Percentiles rank a stretch among this genome's conserved stretches.
Conservation (phyloP, 2,888 invertebrate species). For the Eupithecia abbreviata region DNA sequence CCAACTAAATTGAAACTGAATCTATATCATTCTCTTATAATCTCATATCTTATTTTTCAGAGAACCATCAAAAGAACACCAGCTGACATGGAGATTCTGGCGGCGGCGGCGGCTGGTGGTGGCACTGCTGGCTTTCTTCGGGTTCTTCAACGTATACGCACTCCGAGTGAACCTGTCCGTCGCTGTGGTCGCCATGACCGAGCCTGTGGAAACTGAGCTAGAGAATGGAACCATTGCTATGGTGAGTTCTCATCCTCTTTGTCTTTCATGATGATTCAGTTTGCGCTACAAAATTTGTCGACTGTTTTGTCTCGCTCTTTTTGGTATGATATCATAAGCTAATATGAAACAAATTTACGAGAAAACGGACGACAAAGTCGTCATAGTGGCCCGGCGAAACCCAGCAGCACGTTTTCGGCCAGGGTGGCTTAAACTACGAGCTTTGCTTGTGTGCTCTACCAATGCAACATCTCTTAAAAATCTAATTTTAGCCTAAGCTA, state of each 20-base stretch:
- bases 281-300: too few species aligned
- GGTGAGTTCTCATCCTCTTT: conserved; percentile 65
- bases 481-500: too few species aligned
- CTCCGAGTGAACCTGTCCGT: conserved; percentile 95
- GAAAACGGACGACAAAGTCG: too few species aligned
- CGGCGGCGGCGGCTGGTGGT: conserved; percentile 89
- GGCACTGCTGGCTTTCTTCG: conserved; percentile 90
- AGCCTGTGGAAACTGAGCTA: conserved; percentile 84
- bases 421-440: neutral
- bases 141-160: conserved; percentile 93
- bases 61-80: conserved; percentile 64
- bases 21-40: too few species aligned
- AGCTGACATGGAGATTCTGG: conserved; percentile 88
- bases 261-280: neutral
- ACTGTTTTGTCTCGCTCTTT: too few species aligned
- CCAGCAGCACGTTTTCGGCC: too few species aligned
- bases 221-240: conserved; percentile 85
- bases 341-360: too few species aligned
- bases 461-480: neutral
- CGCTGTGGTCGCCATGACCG: conserved; percentile 96
- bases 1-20: too few species aligned
- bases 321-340: too few species aligned
- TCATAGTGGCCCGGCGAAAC: too few species aligned
- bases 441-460: neutral
- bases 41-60: conserved; percentile 53